Conservation (phyloP, 2,888 invertebrate genomes). For the Metalampra italica region DNA sequence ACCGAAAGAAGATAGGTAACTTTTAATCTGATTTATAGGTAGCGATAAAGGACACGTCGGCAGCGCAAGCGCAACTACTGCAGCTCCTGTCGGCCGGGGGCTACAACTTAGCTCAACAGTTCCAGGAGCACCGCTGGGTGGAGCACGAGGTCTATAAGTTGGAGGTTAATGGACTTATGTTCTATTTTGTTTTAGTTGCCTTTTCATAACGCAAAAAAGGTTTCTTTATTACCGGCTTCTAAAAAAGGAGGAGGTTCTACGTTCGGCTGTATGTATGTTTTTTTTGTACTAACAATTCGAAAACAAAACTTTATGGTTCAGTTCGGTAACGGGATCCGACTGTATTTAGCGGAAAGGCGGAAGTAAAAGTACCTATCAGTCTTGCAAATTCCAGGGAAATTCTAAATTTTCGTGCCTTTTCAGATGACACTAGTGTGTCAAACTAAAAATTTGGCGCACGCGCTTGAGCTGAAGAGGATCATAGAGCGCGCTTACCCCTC, state of each 20-base stretch:
- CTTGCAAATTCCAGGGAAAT: too few species aligned
- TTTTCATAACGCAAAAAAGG: too few species aligned
- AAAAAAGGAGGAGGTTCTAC: too few species aligned
- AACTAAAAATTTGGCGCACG: constrained; percentile 88
- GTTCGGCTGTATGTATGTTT: too few species aligned
- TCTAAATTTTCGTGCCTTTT: constrained; percentile 12
- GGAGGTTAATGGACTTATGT: constrained; percentile 33
- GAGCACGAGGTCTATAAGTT: constrained; percentile 86
- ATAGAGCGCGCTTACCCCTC: constrained; percentile 53
- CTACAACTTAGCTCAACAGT: constrained; percentile 91
- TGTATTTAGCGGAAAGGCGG: too few species aligned
- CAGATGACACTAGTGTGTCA: constrained; percentile 92
- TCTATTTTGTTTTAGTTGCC: too few species aligned
- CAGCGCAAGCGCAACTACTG: constrained; percentile 86
- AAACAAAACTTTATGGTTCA: too few species aligned
- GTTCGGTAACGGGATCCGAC: too few species aligned
- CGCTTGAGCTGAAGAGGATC: constrained; percentile 62
- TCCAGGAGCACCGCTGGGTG: constrained; percentile 95
- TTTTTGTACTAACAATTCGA: too few species aligned
- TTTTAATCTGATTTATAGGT: constrained; percentile 34
- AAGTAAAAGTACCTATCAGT: too few species aligned
- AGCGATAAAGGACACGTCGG: constrained; percentile 55
- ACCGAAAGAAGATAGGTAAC: too few species aligned
- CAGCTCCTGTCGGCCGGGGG: constrained; percentile 83
- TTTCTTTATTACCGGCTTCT: too few species aligned